A percentile compares a stretch with the other conserved stretches of the same genome.
Conservation (phyloP, 2,113 vertebrate genomes). For the Clupea harengus region DNA sequence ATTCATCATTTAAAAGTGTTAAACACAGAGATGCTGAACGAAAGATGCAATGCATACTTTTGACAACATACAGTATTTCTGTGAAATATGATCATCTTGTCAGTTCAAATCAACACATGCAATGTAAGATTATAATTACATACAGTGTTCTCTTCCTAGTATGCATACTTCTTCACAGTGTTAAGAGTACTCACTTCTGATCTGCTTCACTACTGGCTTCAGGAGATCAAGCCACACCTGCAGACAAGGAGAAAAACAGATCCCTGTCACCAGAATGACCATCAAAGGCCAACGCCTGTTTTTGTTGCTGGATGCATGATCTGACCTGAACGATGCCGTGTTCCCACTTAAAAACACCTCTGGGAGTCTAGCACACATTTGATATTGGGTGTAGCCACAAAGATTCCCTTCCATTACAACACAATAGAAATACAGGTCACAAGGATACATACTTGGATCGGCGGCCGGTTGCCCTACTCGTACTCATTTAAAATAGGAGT, state of each 20-base stretch:
- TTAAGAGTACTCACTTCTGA: conserved; percentile 83
- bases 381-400: conserved; percentile 8
- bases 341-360: background rate
- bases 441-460: background rate
- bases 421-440: background rate
- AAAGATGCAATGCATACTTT: background rate
- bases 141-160: background rate
- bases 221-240: conserved; percentile 97
- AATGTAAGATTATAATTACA: background rate
- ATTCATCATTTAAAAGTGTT: too few relatives aligned
- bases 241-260: conserved; percentile 3
- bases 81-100: background rate
- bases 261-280: background rate
- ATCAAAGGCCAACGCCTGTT: conserved; percentile 4
- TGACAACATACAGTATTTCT: background rate
- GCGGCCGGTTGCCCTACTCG: background rate
- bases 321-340: background rate
- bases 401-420: background rate
- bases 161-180: background rate
- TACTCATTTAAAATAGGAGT: background rate
- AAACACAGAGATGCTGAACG: background rate
- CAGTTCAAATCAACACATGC: background rate
- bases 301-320: conserved; percentile 10
- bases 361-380: background rate
- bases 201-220: conserved; percentile 94